Percentiles rank a stretch among this genome's conserved stretches.
phyloP scores from a whole-genome alignment of 2,113 vertebrate species.

The Brevimyrus niger region DNA sequence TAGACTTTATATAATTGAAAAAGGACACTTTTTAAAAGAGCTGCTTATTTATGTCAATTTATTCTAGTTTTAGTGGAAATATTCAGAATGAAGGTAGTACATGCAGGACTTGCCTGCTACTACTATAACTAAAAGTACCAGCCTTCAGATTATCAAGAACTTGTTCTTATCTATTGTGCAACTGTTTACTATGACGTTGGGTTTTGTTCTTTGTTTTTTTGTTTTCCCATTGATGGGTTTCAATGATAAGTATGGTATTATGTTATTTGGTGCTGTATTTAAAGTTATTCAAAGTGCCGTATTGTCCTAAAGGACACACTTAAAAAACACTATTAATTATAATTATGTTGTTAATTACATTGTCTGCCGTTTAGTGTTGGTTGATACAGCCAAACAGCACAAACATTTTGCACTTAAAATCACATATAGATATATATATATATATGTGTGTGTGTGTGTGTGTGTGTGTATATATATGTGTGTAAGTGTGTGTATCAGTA shows the following conservation, averaged over 20 bases:
- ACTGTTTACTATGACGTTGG: neutral
- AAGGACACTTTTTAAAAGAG: neutral
- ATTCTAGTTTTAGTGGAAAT: neutral
- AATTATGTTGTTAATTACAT: neutral
- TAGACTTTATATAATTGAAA: neutral
- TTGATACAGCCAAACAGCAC: neutral
- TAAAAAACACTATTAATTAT: neutral
- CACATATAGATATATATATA: too few relatives aligned
- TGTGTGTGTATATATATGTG: neutral
- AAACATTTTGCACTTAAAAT: neutral
- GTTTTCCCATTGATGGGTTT: neutral
- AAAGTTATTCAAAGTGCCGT: neutral
- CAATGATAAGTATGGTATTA: neutral
- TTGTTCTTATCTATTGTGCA: neutral
- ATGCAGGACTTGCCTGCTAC: neutral
- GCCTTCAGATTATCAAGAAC: neutral
- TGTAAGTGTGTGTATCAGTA: neutral
- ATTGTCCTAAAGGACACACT: neutral
- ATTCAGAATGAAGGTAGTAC: neutral
- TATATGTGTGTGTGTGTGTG: too few relatives aligned
- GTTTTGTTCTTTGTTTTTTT: neutral
- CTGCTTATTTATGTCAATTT: neutral
- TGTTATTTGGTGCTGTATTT: neutral
- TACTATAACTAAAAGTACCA: neutral
- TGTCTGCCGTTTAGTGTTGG: neutral